Evolutionary conservation across 1,140 invertebrate species (phyloP), one percentile per base, ranked within the genome.

Genomic region (Lordiphosa stackelbergi): DNA sequence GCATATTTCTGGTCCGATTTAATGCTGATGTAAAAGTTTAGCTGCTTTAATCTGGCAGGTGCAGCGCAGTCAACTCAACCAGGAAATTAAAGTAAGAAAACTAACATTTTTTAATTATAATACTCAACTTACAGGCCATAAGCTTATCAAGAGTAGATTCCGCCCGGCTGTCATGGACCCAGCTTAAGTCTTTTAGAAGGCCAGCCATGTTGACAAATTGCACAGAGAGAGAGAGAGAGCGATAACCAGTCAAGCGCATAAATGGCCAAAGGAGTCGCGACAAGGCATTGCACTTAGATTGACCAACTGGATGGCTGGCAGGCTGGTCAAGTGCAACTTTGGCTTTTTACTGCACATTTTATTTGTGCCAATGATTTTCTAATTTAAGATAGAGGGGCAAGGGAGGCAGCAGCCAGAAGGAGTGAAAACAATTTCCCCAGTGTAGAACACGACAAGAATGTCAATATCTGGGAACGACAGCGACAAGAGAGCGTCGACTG

Each of bases 291-390:
- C 77, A 83, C 77, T 83, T 83, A 81, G 52, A 64, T 68, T 75
- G 71, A 73, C 74, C 69, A 79, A 62, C 58, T 45, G 22, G 22
- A 24, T 24, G 5, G 22, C 22, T 24, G 46, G 19, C 12, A 24
- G 13, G 34, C 28, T 5, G 1, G 41, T 61, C 52, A 55, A 74
- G 61, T 81, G 63, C 73, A 73, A 63, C 71, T 66, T 57, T 60
- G 35, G 60, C 61, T 71, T 40, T 8, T 48, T 47, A 41, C 55
- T 71, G 58, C 53, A 64, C 57, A 79, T 79, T 78, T 79, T 79
- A 79, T 81, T 81, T 79, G 75, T 79, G 74, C 63, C 74, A 74
- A 79, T 79, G 74, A 81, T 81, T 79, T 79, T 81, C 74, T 79
- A 79, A 79, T 81, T 81, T 68, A 57, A 62, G 48, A 55, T 36